phyloP scores from a whole-genome alignment of 2,888 invertebrate species.

The Acleris literana region DNA sequence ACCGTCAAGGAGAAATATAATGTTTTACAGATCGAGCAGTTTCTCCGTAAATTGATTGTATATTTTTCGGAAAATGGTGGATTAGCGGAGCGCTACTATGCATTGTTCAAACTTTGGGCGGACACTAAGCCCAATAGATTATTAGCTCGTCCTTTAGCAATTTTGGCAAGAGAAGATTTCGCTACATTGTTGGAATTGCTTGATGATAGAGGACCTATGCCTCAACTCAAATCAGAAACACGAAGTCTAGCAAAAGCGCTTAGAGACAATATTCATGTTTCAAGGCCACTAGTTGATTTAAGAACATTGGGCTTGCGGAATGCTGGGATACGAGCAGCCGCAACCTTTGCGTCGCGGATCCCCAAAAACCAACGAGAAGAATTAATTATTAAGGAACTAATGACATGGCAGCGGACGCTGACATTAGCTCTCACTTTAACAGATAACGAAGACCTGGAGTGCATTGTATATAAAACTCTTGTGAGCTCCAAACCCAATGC shows the following conservation, averaged over 20 bases:
- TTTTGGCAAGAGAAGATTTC: constrained; percentile 8
- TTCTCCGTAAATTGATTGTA: constrained; percentile 13
- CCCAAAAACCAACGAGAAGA: constrained; percentile 3
- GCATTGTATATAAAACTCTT: constrained; percentile 9
- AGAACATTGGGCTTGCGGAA: constrained; percentile 1
- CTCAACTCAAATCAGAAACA: constrained; percentile 2
- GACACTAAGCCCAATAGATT: background rate
- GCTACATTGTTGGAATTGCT: constrained; percentile 4
- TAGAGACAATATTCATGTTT: constrained; percentile 16
- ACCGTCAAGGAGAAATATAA: background rate
- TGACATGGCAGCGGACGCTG: constrained; percentile 5
- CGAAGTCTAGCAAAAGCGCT: constrained; percentile 22
- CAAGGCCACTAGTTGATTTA: constrained; percentile 14
- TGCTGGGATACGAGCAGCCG: constrained; percentile 19
- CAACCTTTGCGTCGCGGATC: background rate
- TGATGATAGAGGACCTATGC: background rate
- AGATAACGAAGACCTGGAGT: constrained; percentile 1
- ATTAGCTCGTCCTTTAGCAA: constrained; percentile 12
- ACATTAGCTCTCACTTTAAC: constrained; percentile 12
- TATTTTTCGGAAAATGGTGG: constrained; percentile 26
- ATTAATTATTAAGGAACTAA: constrained; percentile 3
- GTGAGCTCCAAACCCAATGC: constrained; percentile 3
- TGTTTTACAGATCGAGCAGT: background rate
- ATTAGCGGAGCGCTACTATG: constrained; percentile 10
- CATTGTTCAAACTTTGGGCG: background rate